Base-by-base conservation (phyloP, 2,888 invertebrate species). In the Cyaniris semiargus region DNA sequence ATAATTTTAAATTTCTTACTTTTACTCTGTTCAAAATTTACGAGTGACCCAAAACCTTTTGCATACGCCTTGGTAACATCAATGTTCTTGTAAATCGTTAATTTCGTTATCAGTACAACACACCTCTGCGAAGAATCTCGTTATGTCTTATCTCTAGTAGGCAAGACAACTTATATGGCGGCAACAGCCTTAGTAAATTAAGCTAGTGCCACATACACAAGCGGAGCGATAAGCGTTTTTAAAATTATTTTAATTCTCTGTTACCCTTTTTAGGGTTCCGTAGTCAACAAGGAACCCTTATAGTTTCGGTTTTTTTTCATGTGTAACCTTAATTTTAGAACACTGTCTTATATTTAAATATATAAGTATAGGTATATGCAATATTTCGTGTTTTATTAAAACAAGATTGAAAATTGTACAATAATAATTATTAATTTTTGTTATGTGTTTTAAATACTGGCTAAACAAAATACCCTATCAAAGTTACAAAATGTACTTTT, bases 81-180 rank as follows among this genome's bases (percentile, higher is more conserved):
- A 66, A 66, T 15, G 44, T 13, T 72, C 21, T 13, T 72, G 72
- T 10, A 31, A 72, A 72, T 72, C 66, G 72, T 44, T 38, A 72
- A n/a, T 48, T 66, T 66, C 15, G 48, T 48, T 74, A 74, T 74
- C 74, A 53, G 27, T 23, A 56, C 58, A 75, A 79, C 80, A 80
- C 80, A 83, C 84, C 81, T 83, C 83, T 81, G 83, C 84, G 85
- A 83, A 84, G 84, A 80, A 82, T 44, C 84, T 85, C 85, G 85
- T 88, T 87, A 85, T 83, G 83, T 88, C 84, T 89, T 91, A 91
- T 91, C 91, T 89, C 81, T 81, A 81, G 82, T 81, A 83, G 81
- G 83, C 90, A 89, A 87, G 88, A 86, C 86, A 84, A 83, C 83
- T 80, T 83, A 88, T 88, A 86, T 85, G 85, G 86, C 83, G 83